A percentile compares a stretch with the other conserved stretches of the same genome.
These are phyloP conservation scores for Microtus pennsylvanicus DNA, from an alignment of 2,113 vertebrate genomes.

Conservation along the genomic window DNA sequence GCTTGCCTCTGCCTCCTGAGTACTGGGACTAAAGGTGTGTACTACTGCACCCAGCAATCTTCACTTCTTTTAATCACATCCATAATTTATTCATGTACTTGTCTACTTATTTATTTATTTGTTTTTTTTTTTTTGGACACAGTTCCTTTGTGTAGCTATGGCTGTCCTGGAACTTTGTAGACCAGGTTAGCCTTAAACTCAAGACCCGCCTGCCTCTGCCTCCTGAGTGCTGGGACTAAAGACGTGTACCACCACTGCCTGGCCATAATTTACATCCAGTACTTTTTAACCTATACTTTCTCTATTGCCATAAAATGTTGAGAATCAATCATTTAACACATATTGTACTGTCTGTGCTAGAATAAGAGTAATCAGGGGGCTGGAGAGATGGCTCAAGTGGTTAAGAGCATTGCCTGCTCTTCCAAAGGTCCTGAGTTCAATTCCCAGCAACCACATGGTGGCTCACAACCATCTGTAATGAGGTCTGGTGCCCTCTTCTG, in stretches of 20 bases:
- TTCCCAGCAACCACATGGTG: no score
- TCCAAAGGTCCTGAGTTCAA: no score
- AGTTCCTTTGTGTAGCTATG: not conserved
- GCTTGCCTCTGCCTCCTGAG: not conserved
- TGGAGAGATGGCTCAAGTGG: no score
- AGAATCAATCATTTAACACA: not conserved
- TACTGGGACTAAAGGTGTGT: not conserved
- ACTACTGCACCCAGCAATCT: not conserved
- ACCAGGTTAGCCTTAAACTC: not conserved
- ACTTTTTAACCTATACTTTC: slow-evolving; percentile 31
- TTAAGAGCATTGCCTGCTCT: no score
- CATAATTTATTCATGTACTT: not conserved
- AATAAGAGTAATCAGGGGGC: not conserved
- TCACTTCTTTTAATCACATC: slow-evolving; percentile 47
- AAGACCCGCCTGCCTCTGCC: not conserved
- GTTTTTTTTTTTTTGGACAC: not conserved
- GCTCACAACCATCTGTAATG: no score
- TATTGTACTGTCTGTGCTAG: not conserved
- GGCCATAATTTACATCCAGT: not conserved
- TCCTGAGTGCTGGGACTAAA: not conserved
- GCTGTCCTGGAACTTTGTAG: not conserved
- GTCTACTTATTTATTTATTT: not conserved
- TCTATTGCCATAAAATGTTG: not conserved
- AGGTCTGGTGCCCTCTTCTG: no score
- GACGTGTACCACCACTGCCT: not conserved